phyloP scores from a whole-genome alignment of 2,113 vertebrate genomes.

The Trogon melanurus region DNA sequence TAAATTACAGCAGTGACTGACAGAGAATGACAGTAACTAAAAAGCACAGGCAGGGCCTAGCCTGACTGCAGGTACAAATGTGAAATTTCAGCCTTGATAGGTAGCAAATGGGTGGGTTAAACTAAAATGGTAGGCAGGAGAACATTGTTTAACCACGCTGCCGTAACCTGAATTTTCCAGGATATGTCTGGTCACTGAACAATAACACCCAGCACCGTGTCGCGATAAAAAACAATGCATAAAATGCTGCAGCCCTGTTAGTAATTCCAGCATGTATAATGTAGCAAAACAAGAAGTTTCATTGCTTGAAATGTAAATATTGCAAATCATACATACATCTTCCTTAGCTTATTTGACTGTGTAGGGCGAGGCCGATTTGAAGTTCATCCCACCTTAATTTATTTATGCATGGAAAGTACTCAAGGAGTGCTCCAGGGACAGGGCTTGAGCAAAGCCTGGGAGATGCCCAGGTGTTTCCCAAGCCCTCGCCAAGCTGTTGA shows the following conservation, averaged over 20 bases:
- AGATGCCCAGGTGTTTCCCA: not conserved
- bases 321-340: not conserved
- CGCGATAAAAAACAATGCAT: not conserved
- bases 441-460: fast-evolving
- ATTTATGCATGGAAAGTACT: not conserved
- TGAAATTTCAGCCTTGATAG: not conserved
- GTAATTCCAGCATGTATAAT: not conserved
- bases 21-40: not conserved
- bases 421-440: not conserved
- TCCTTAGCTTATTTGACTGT: constrained; percentile 10
- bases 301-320: constrained; percentile 37
- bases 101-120: not conserved
- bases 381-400: not conserved
- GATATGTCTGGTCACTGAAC: not conserved
- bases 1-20: not conserved
- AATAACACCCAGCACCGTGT: not conserved
- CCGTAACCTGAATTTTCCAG: not conserved
- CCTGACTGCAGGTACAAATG: not conserved
- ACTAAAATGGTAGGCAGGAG: not conserved
- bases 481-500: not conserved
- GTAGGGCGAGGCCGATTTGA: not conserved
- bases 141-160: not conserved
- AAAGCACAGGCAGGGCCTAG: not conserved
- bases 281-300: not conserved
- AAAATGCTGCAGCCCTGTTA: not conserved